A percentile compares a stretch with the other conserved stretches of the same genome.
These are phyloP conservation scores for Capreolus pygargus DNA, from an alignment of 2,113 vertebrate genomes.

Conservation along the genomic window DNA sequence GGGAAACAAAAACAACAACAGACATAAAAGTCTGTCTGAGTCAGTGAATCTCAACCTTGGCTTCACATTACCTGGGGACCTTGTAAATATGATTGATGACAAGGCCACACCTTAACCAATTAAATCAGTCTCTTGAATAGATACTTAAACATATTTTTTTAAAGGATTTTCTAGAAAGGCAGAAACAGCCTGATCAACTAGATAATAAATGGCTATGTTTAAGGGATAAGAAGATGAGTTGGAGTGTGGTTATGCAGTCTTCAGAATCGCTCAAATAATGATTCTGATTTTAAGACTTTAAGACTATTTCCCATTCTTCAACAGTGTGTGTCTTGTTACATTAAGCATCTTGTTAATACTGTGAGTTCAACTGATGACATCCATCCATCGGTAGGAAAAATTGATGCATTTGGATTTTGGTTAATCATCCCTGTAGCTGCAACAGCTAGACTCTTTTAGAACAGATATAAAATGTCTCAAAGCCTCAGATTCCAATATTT, in stretches of 20 bases:
- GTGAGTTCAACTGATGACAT: background rate
- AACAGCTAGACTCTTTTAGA: background rate
- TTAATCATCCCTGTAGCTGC: background rate
- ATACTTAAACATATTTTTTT: background rate
- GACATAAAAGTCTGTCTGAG: background rate
- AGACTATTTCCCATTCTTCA: background rate
- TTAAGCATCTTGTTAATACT: background rate
- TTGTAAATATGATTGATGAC: background rate
- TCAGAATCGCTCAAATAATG: background rate
- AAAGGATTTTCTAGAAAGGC: background rate
- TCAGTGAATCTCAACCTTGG: background rate
- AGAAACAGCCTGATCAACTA: background rate
- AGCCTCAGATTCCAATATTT: background rate
- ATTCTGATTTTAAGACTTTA: background rate
- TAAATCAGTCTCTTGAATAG: background rate
- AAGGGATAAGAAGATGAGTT: background rate
- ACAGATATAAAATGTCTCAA: background rate
- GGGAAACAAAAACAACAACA: background rate
- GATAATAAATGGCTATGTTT: background rate
- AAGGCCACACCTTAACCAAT: background rate
- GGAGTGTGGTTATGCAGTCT: background rate
- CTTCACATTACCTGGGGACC: background rate
- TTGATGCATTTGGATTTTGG: background rate
- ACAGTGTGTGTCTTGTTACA: background rate
- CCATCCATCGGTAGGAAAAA: background rate